A percentile compares a stretch with the other conserved stretches of the same genome.
Conservation (phyloP, 1,140 invertebrate genomes). For the Solen grandis region DNA sequence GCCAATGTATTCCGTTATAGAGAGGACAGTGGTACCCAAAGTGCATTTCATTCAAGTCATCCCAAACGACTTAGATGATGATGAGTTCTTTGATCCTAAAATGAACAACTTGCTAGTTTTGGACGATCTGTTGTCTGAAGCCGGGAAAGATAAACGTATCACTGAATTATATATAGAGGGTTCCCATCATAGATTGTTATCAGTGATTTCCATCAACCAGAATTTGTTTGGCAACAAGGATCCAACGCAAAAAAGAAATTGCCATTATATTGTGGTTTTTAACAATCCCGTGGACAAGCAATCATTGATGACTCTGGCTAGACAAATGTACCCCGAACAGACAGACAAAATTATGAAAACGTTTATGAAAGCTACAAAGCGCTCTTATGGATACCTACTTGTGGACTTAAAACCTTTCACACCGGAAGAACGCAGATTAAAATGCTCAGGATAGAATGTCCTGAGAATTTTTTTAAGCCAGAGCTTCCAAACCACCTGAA, state of each 20-base stretch:
- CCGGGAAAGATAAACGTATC: conserved; percentile 20
- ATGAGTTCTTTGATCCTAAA: conserved; percentile 28
- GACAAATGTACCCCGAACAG: conserved; percentile 36
- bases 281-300: conserved; percentile 47
- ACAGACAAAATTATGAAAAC: background rate
- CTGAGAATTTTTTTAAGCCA: background rate
- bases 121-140: conserved; percentile 4
- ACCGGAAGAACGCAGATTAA: too few relatives aligned
- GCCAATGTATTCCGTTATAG: conserved; percentile 33
- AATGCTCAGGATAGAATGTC: too few relatives aligned
- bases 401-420: background rate
- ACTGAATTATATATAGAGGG: too few relatives aligned
- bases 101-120: conserved; percentile 9
- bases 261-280: conserved; percentile 41
- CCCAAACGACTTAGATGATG: conserved; percentile 15
- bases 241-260: conserved; percentile 30
- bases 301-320: conserved; percentile 7
- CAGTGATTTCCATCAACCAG: too few relatives aligned
- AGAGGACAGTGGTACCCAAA: conserved; percentile 9
- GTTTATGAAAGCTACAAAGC: background rate
- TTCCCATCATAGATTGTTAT: background rate
- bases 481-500: background rate
- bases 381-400: background rate
- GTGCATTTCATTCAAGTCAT: conserved; percentile 1
- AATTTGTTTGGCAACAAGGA: background rate